Conservation (phyloP, 1,140 invertebrate species). For the Teleopsis dalmanni region DNA sequence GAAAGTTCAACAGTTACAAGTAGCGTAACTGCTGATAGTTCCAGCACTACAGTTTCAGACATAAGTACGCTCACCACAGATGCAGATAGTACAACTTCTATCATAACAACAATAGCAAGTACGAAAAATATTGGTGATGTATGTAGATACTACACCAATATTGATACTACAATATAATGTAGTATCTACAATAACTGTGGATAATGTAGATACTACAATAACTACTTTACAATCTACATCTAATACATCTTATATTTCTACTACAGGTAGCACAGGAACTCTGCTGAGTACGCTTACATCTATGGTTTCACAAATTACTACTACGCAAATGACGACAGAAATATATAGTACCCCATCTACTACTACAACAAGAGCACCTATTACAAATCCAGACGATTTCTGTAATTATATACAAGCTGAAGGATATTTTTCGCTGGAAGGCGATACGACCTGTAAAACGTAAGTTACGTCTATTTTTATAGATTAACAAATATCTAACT, state of each 20-base stretch:
- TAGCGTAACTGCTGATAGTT: neutral
- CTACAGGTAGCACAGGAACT: too few species aligned
- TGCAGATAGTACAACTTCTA: neutral
- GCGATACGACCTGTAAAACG: constrained; percentile 4
- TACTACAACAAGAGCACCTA: neutral
- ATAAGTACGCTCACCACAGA: neutral
- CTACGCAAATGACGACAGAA: neutral
- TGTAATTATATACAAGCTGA: neutral
- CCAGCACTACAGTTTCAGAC: neutral
- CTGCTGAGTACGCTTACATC: too few species aligned
- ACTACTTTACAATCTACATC: too few species aligned
- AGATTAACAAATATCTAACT: neutral
- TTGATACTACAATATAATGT: too few species aligned
- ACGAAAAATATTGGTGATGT: too few species aligned
- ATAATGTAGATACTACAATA: too few species aligned
- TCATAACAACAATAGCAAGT: neutral
- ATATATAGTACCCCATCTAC: neutral
- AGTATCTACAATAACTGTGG: too few species aligned
- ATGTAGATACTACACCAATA: too few species aligned
- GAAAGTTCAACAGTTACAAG: neutral
- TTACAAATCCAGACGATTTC: neutral
- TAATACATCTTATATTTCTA: too few species aligned
- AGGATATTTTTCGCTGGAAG: neutral
- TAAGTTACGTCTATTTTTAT: neutral
- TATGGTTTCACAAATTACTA: too few species aligned